These are phyloP conservation scores for Hanleya hanleyi DNA, from an alignment of 2,888 invertebrate species.

Conservation along the genomic window DNA sequence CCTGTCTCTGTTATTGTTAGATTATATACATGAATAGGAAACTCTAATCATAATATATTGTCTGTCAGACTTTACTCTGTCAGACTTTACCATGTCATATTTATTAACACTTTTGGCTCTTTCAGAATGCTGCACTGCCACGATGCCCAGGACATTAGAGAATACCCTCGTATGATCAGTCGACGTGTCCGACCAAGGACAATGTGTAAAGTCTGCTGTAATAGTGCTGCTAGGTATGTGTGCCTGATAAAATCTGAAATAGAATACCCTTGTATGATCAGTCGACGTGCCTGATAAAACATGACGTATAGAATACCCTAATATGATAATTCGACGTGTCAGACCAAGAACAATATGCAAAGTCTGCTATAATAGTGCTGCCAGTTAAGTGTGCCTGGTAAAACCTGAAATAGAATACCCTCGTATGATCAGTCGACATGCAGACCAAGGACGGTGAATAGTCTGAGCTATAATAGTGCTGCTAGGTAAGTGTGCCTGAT, in stretches of 20 bases:
- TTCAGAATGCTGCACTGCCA: slow-evolving; percentile 55
- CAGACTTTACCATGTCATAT: too few relatives aligned
- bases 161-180: slow-evolving; percentile 58
- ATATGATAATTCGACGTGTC: slow-evolving; percentile 39
- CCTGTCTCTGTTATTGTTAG: too few relatives aligned
- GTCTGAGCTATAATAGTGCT: slow-evolving; percentile 56
- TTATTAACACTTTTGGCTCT: too few relatives aligned
- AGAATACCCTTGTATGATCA: too few relatives aligned
- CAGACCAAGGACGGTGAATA: slow-evolving; percentile 55
- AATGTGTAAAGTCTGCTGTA: slow-evolving; percentile 61
- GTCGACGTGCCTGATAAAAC: too few relatives aligned
- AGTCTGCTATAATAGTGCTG: slow-evolving; percentile 68
- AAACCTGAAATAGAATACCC: too few relatives aligned
- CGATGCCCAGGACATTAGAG: slow-evolving; percentile 52
- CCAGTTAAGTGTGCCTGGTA: slow-evolving; percentile 72
- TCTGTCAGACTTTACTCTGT: too few relatives aligned
- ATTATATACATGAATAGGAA: too few relatives aligned
- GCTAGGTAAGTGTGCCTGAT: slow-evolving; percentile 75
- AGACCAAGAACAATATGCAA: slow-evolving; percentile 56
- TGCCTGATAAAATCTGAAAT: too few relatives aligned
- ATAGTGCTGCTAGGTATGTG: slow-evolving; percentile 72
- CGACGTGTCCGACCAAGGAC: slow-evolving; percentile 45
- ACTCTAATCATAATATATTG: too few relatives aligned
- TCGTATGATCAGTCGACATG: too few relatives aligned
- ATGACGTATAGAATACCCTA: slow-evolving; percentile 62